Conservation (phyloP, 2,888 invertebrate genomes). For the Himalopsyche tibetana region DNA sequence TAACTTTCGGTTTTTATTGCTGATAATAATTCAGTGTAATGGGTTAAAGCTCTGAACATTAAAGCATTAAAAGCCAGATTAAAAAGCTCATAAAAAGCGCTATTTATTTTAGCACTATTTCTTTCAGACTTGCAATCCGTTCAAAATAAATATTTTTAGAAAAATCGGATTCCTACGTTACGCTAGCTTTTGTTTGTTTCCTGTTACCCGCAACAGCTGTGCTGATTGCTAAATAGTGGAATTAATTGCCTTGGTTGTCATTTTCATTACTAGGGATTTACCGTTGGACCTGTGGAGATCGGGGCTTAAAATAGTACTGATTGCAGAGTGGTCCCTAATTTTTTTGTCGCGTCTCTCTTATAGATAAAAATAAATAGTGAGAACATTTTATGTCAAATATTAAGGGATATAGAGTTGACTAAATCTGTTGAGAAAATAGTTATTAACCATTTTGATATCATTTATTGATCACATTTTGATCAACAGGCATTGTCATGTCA, state of each 20-base stretch:
- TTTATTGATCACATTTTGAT: too few species aligned
- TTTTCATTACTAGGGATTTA: not conserved
- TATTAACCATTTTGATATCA: too few species aligned
- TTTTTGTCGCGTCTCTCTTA: too few species aligned
- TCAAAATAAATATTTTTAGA: conserved; percentile 10
- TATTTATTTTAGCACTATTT: conserved; percentile 1
- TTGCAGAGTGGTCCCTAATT: too few species aligned
- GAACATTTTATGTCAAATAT: too few species aligned
- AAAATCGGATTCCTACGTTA: not conserved
- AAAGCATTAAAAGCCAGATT: conserved; percentile 3
- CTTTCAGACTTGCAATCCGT: not conserved
- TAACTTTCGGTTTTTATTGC: not conserved
- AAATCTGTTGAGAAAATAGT: too few species aligned
- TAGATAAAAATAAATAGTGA: too few species aligned
- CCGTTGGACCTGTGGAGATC: not conserved
- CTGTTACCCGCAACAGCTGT: not conserved
- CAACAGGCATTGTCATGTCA: too few species aligned
- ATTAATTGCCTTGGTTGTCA: conserved; percentile 11
- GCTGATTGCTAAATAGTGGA: not conserved
- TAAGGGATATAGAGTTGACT: too few species aligned
- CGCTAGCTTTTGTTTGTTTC: not conserved
- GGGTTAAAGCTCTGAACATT: not conserved
- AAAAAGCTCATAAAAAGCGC: conserved; percentile 12
- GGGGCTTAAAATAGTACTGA: too few species aligned
- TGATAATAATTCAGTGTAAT: conserved; percentile 19